A percentile compares a stretch with the other conserved stretches of the same genome.
Conservation (phyloP, 2,797 vertebrate genomes). For the Eospalax fontanierii region DNA sequence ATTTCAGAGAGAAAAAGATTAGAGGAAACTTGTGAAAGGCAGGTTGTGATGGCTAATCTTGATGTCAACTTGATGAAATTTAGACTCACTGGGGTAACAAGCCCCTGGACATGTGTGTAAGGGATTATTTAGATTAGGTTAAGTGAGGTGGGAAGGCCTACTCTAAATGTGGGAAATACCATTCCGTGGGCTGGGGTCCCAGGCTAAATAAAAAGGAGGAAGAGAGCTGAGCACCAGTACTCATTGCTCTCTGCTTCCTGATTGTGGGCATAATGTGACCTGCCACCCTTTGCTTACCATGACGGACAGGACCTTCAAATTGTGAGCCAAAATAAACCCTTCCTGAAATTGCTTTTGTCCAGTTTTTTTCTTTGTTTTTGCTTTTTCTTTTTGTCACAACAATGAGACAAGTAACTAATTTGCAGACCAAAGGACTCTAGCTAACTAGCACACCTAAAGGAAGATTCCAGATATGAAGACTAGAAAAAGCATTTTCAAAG, state of each 20-base stretch:
- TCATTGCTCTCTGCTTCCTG: too few species aligned
- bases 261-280: not conserved
- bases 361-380: not conserved
- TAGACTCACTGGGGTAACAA: not conserved
- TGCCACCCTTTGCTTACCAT: not conserved
- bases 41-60: not conserved
- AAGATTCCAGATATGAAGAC: not conserved
- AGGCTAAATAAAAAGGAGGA: not conserved
- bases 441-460: not conserved
- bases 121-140: not conserved
- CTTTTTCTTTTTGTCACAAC: not conserved
- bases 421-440: not conserved
- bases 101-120: not conserved
- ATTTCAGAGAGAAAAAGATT: not conserved
- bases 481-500: slow-evolving; percentile 38
- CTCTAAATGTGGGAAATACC: not conserved
- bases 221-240: not conserved
- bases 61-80: not conserved
- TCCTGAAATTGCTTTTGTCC: not conserved
- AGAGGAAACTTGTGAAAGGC: not conserved
- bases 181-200: not conserved
- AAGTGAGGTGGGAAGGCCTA: not conserved
- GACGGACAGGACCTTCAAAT: not conserved
- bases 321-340: not conserved
- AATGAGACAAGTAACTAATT: not conserved